phyloP scores from a whole-genome alignment of 1,140 invertebrate species.

The Plutomurus gul region DNA sequence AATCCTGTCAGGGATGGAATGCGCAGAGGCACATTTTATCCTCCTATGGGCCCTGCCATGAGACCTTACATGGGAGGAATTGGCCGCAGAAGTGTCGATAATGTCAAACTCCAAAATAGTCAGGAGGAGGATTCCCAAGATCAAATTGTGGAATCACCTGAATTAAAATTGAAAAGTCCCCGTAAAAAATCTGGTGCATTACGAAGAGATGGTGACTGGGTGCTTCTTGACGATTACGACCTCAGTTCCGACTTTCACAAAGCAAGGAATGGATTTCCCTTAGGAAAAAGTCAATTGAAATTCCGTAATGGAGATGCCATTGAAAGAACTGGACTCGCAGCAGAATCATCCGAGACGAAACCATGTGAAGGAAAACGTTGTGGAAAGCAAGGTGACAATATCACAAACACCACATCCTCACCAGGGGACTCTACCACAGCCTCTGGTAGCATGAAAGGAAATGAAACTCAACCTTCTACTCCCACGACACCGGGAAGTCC shows the following conservation, averaged over 20 bases:
- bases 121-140: background rate
- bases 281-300: background rate
- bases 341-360: background rate
- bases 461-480: too few relatives aligned
- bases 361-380: background rate
- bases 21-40: background rate
- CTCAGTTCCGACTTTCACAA: background rate
- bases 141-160: background rate
- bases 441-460: too few relatives aligned
- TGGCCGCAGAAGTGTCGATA: background rate
- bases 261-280: background rate
- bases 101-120: background rate
- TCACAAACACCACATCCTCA: background rate
- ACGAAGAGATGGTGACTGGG: background rate
- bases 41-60: background rate
- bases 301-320: background rate
- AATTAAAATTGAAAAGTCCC: background rate
- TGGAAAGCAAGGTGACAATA: background rate
- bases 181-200: background rate
- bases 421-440: background rate
- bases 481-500: too few relatives aligned
- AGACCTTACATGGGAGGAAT: background rate
- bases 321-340: background rate
- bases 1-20: slow-evolving; percentile 1
- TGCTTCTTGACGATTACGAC: background rate